Percentiles rank a stretch among this genome's conserved stretches.
These are phyloP conservation scores for Xenentodon cancila DNA, from an alignment of 2,797 vertebrate species.

Conservation along the genomic window DNA sequence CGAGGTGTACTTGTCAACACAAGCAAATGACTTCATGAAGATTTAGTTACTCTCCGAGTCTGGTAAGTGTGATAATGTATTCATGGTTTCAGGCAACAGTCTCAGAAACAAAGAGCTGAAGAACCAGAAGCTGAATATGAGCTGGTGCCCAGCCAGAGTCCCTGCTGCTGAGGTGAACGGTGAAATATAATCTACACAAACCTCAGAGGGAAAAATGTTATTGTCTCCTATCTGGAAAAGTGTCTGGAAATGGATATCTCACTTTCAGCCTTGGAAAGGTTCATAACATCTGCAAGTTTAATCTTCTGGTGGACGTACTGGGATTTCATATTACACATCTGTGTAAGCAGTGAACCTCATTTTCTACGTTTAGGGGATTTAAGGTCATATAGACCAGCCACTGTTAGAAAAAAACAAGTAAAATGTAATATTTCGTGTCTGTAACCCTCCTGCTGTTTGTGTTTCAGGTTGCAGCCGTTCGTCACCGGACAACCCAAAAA, in stretches of 20 bases:
- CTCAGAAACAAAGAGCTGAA: background rate
- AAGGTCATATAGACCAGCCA: background rate
- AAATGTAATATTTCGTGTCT: background rate
- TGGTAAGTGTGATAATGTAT: background rate
- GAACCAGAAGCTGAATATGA: too few species aligned
- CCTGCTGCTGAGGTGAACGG: constrained; percentile 8
- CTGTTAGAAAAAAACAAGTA: background rate
- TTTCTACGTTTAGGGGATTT: background rate
- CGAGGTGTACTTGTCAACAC: too few species aligned
- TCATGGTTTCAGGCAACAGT: background rate
- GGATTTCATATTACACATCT: too few species aligned
- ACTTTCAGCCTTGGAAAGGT: constrained; percentile 5
- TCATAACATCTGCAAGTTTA: constrained; percentile 24
- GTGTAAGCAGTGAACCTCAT: constrained; percentile 8
- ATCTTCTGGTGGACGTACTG: too few species aligned
- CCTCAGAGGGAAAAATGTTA: constrained; percentile 13
- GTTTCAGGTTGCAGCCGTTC: constrained; percentile 87
- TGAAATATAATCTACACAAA: constrained; percentile 1
- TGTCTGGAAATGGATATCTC: constrained; percentile 10
- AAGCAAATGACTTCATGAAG: too few species aligned
- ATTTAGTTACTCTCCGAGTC: background rate
- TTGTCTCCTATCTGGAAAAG: constrained; percentile 24
- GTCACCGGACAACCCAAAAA: constrained; percentile 84
- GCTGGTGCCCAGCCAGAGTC: too few species aligned
- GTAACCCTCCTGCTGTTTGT: constrained; percentile 17